A percentile compares a stretch with the other conserved stretches of the same genome.
These are phyloP conservation scores for Sycophila texana DNA, from an alignment of 2,888 invertebrate species.

Conservation along the genomic window DNA sequence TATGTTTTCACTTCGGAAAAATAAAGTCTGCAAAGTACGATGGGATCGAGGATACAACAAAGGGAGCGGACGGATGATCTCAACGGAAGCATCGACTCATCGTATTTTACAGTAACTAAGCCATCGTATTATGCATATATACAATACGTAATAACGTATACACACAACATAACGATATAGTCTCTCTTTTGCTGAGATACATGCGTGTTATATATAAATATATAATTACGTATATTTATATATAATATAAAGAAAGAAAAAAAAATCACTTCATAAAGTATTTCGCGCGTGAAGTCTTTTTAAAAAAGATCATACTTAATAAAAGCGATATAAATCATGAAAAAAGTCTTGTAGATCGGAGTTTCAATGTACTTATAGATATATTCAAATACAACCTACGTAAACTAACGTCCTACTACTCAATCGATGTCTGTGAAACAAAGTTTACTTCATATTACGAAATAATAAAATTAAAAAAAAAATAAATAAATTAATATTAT, in stretches of 20 bases:
- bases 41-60: not conserved
- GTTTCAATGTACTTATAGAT: constrained; percentile 58
- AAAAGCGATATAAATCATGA: constrained; percentile 42
- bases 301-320: constrained; percentile 55
- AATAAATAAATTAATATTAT: constrained; percentile 26
- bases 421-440: constrained; percentile 65
- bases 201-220: constrained; percentile 18
- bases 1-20: constrained; percentile 40
- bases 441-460: constrained; percentile 54
- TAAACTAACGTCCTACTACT: constrained; percentile 61
- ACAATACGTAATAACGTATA: constrained; percentile 43
- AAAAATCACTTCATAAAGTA: constrained; percentile 51
- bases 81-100: constrained; percentile 37
- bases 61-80: constrained; percentile 1
- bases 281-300: constrained; percentile 56
- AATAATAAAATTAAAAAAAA: constrained; percentile 32
- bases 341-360: constrained; percentile 55
- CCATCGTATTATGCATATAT: constrained; percentile 42
- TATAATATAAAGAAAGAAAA: constrained; percentile 45
- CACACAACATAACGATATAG: constrained; percentile 57
- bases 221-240: not conserved
- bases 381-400: constrained; percentile 53
- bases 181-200: constrained; percentile 53
- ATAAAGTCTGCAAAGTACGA: not conserved
- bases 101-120: constrained; percentile 46